These are phyloP conservation scores for Xiphophorus maculatus DNA, from an alignment of 2,113 vertebrate genomes.

Conservation along the genomic window DNA sequence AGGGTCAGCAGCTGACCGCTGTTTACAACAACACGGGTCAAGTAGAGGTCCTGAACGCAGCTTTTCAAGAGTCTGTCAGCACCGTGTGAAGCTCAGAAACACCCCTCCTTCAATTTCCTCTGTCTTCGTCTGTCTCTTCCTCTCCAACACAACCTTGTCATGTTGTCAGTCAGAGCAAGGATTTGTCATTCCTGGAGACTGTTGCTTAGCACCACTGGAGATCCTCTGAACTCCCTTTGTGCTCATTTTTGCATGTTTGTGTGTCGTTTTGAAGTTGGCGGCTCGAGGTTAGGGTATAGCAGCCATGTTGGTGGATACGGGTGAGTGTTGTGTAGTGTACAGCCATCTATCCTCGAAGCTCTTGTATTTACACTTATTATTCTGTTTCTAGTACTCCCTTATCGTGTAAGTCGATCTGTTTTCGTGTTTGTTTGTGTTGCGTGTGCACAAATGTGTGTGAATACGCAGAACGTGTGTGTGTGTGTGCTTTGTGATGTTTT, in stretches of 20 bases:
- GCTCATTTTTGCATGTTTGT: conserved; percentile 18
- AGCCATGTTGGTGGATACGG: not conserved
- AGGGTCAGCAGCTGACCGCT: conserved; percentile 16
- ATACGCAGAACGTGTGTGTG: not conserved
- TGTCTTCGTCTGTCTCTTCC: conserved; percentile 46
- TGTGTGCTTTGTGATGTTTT: conserved; percentile 28
- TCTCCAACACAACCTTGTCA: conserved; percentile 55
- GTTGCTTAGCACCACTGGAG: conserved; percentile 44
- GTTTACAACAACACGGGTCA: conserved; percentile 54
- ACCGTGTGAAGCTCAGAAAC: conserved; percentile 23
- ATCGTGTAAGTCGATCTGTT: conserved; percentile 21
- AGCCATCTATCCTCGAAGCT: not conserved
- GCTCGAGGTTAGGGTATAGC: conserved; percentile 15
- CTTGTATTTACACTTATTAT: conserved; percentile 12
- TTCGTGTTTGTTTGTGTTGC: not conserved
- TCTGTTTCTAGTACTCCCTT: conserved; percentile 3
- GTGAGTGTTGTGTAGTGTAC: not conserved
- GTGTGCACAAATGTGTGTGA: conserved; percentile 14
- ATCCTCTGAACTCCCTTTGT: conserved; percentile 33
- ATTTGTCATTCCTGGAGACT: conserved; percentile 53
- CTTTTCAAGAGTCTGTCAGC: conserved; percentile 47
- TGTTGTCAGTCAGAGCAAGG: conserved; percentile 58
- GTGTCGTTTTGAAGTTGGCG: conserved; percentile 24
- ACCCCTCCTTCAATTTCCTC: conserved; percentile 3
- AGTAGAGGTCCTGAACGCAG: conserved; percentile 46